phyloP scores from a whole-genome alignment of 2,888 invertebrate species.

The Nasonia oneida region DNA sequence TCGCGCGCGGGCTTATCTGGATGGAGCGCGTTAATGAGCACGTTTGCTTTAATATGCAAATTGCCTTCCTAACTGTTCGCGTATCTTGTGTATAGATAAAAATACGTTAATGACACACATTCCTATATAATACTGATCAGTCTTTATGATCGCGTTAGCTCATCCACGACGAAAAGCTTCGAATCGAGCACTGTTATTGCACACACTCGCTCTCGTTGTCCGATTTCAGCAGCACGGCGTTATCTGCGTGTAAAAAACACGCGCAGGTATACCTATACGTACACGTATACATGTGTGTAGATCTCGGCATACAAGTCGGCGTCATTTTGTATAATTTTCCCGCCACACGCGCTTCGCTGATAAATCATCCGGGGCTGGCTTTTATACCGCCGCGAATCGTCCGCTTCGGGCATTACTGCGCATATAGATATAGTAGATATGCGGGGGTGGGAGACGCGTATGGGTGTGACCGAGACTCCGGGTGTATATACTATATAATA shows the following conservation, averaged over 20 bases:
- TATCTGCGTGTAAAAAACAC: not conserved
- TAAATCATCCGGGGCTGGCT: slow-evolving; percentile 72
- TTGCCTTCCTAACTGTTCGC: not conserved
- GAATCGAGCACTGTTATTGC: not conserved
- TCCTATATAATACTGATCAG: not conserved
- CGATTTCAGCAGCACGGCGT: not conserved
- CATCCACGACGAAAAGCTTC: not conserved
- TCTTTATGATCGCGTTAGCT: not conserved
- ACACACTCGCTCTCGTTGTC: not conserved
- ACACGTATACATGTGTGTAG: not conserved
- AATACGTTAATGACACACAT: not conserved
- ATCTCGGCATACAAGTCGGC: not conserved
- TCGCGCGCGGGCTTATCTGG: not conserved
- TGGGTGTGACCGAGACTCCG: slow-evolving; percentile 34
- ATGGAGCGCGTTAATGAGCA: not conserved
- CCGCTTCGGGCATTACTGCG: not conserved
- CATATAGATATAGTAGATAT: not conserved
- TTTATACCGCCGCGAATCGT: not conserved
- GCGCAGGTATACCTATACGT: not conserved
- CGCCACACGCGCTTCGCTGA: slow-evolving; percentile 73
- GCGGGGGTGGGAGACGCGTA: not conserved
- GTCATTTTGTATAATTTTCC: slow-evolving; percentile 77
- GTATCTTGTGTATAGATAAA: not conserved
- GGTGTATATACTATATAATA: slow-evolving; percentile 60
- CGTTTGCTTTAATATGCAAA: not conserved